phyloP scores from a whole-genome alignment of 2,113 vertebrate species.

The Esox niger region DNA sequence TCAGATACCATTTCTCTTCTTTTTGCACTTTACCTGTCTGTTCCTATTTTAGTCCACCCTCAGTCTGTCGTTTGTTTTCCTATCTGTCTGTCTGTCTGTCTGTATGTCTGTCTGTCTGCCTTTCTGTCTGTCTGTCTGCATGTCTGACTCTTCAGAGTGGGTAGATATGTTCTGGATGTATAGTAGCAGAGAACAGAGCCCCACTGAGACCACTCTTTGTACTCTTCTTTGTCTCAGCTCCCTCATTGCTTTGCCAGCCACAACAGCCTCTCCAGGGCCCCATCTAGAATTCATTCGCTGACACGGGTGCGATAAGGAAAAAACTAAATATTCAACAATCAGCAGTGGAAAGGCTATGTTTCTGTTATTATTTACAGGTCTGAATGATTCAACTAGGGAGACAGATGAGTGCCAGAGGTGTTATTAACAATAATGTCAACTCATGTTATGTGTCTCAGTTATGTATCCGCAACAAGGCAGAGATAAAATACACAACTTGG shows the following conservation, averaged over 20 bases:
- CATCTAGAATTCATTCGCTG: conserved; percentile 20
- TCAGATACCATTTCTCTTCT: background rate
- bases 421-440: background rate
- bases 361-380: conserved; percentile 20
- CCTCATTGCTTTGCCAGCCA: conserved; percentile 1
- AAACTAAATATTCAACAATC: conserved; percentile 30
- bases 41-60: background rate
- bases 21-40: background rate
- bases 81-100: background rate
- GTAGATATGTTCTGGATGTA: too few species aligned
- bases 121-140: too few species aligned
- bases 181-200: background rate
- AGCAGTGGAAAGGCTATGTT: background rate
- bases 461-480: too few species aligned
- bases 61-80: background rate
- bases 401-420: conserved; percentile 3
- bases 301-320: conserved; percentile 26
- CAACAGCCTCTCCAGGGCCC: background rate
- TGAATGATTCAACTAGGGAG: background rate
- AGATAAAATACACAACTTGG: too few species aligned
- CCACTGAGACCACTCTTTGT: background rate
- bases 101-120: too few species aligned
- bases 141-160: background rate
- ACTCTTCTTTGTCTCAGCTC: background rate
- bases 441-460: too few species aligned